Evolutionary conservation across 2,113 vertebrate species (phyloP), one percentile per base, ranked within the genome.

Genomic region (Glaucidium brasilianum): DNA sequence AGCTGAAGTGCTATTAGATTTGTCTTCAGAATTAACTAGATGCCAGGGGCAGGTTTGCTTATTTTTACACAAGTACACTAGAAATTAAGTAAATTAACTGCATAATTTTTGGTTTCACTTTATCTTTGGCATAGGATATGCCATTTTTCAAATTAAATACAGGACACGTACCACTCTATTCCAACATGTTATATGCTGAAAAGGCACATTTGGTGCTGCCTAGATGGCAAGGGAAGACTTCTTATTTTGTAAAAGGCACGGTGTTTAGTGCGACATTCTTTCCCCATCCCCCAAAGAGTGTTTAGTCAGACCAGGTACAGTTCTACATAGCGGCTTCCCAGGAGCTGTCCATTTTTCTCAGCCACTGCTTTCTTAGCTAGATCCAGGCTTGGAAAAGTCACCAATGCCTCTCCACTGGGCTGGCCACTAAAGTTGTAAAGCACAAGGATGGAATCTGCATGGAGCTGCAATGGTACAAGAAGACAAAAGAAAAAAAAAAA

Each of bases 341-440:
- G 97, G 55, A 96, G 96, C 81, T 98, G 97, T 84, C 97, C 98
- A 1, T 98, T 98, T 89, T 98, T 98, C 97, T 99, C 99, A 13
- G 98, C 97, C 90, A 99, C 97, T 18, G 99, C 99, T 74, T 88
- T 98, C 94, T 97, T 97, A 72, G 99, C 99, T 6, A 97, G 85
- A 91, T 99, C 99, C 97, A 99, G 98, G 41, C 98, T 99, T 74
- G 99, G 98, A 90, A 99, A 99, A 85, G 98, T 99, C 97, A 99
- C 97, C 94, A 99, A 94, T 1, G 99, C 99, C 96, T 99, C 99
- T 13, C 99, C 99, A n/a, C 99, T 99, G 97, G 98, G 98, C 97
- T 99, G 99, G 88, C 99, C 99, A 39, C 98, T 99, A 91, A 99
- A 98, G 98, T 98, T 99, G 95, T 99, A 99, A 97, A 99, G 97